Conservation (phyloP, 2,797 vertebrate genomes). For the Lithobates pipiens region DNA sequence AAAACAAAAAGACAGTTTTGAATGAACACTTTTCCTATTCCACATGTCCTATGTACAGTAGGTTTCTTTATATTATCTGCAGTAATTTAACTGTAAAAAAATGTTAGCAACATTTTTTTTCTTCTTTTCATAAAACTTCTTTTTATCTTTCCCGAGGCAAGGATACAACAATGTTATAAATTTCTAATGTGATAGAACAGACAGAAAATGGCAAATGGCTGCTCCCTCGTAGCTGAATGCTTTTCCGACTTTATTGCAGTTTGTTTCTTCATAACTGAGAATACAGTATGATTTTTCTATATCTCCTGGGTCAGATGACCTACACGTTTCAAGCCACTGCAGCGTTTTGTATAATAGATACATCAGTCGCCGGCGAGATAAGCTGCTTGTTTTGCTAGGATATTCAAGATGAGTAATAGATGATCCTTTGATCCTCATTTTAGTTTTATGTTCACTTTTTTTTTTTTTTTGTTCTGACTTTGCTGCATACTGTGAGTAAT, state of each 20-base stretch:
- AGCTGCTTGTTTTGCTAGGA: slow-evolving; percentile 20
- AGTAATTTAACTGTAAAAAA: neutral
- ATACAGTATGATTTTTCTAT: neutral
- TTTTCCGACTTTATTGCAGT: neutral
- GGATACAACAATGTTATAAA: slow-evolving; percentile 17
- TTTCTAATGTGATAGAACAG: neutral
- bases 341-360: neutral
- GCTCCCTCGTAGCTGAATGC: neutral
- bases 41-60: no score
- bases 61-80: neutral
- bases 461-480: slow-evolving; percentile 5
- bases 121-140: neutral
- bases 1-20: no score
- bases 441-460: slow-evolving; percentile 13
- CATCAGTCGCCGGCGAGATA: neutral
- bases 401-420: slow-evolving; percentile 1
- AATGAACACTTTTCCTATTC: neutral
- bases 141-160: slow-evolving; percentile 13
- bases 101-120: neutral
- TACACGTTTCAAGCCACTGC: neutral
- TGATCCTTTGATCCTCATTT: slow-evolving; percentile 37
- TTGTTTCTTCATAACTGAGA: slow-evolving; percentile 5
- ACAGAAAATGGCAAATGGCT: neutral
- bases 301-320: slow-evolving; percentile 14
- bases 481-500: slow-evolving; percentile 9